Evolutionary conservation across 2,113 vertebrate species (phyloP).

Genomic region (Calyptomena viridis): DNA sequence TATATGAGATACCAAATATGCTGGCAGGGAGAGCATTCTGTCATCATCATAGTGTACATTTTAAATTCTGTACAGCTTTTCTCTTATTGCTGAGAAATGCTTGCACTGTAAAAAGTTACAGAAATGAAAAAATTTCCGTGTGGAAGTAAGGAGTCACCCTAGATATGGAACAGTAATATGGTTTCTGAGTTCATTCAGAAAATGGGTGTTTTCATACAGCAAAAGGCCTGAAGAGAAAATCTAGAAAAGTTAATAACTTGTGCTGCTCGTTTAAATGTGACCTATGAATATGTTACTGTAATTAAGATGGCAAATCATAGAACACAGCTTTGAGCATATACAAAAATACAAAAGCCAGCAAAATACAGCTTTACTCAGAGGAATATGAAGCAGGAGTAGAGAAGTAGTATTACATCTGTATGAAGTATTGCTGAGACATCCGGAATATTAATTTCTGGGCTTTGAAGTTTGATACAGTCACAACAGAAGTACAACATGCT

Average conservation of each 20-base stretch:
- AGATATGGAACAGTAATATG: background rate
- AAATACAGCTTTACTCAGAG: background rate
- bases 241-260: fast-evolving
- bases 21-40: fast-evolving
- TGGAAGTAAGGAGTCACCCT: background rate
- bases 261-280: background rate
- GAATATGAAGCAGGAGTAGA: background rate
- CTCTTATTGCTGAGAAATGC: background rate
- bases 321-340: background rate
- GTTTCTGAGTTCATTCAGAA: background rate
- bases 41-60: fast-evolving
- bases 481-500: background rate
- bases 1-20: background rate
- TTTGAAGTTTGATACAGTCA: background rate
- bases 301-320: background rate
- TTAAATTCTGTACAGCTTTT: background rate
- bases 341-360: background rate
- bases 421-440: background rate
- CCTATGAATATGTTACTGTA: background rate
- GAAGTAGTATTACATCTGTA: background rate
- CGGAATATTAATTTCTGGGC: background rate
- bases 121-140: fast-evolving
- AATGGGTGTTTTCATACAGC: background rate
- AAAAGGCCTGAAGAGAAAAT: background rate
- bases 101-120: background rate